phyloP scores from a whole-genome alignment of 2,797 vertebrate species.

The Ceryle rudis region DNA sequence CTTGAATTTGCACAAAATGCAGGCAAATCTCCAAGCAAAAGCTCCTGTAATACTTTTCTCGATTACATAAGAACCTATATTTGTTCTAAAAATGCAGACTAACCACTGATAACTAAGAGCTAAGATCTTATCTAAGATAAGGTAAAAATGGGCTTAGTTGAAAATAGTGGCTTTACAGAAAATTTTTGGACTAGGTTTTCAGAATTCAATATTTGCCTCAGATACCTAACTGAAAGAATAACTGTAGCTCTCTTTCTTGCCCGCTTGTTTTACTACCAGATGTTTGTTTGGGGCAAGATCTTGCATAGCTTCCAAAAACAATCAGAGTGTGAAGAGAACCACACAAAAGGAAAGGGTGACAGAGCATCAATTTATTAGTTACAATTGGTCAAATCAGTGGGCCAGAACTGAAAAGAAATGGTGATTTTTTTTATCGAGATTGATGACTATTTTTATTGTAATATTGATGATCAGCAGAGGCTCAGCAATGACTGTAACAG shows the following conservation, averaged over 20 bases:
- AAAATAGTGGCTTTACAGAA: background rate
- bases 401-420: conserved; percentile 44
- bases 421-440: conserved; percentile 66
- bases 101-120: background rate
- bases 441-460: conserved; percentile 75
- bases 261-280: background rate
- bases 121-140: background rate
- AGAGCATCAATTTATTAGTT: background rate
- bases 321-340: background rate
- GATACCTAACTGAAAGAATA: background rate
- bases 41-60: background rate
- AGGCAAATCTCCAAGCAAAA: background rate
- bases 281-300: background rate
- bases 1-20: background rate
- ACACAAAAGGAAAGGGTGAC: background rate
- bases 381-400: conserved; percentile 16
- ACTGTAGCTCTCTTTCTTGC: background rate
- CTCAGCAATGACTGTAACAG: conserved; percentile 74
- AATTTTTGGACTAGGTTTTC: background rate
- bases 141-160: background rate
- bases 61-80: background rate
- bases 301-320: background rate
- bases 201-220: background rate
- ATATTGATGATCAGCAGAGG: conserved; percentile 57
- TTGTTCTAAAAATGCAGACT: background rate